Evolutionary conservation across 2,113 vertebrate genomes (phyloP).

Genomic region (Poeciliopsis retropinna): DNA sequence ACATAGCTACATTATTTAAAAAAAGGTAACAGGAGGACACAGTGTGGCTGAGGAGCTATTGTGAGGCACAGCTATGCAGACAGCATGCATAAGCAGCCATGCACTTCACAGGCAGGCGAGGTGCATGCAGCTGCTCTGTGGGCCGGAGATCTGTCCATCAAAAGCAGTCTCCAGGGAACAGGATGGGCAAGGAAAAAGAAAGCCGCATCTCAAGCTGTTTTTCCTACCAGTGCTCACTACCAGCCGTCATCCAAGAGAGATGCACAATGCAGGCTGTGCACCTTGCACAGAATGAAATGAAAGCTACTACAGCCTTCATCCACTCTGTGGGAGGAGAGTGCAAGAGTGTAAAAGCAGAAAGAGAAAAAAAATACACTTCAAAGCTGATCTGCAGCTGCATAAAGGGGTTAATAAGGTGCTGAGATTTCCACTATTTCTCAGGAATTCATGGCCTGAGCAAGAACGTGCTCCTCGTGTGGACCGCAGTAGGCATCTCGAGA

Average conservation of each 20-base stretch:
- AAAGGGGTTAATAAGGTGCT: conserved; percentile 48
- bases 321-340: not conserved
- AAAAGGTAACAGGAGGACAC: conserved; percentile 1
- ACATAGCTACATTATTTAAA: not conserved
- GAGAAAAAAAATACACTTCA: conserved; percentile 23
- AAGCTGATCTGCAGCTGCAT: conserved; percentile 55
- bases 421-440: conserved; percentile 46
- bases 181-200: conserved; percentile 13
- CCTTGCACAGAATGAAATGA: not conserved
- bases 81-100: conserved; percentile 29
- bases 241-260: not conserved
- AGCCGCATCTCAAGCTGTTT: not conserved
- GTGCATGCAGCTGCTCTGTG: conserved; percentile 6
- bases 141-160: conserved; percentile 40
- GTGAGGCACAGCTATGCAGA: not conserved
- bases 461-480: conserved; percentile 50
- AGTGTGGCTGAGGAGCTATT: conserved; percentile 11
- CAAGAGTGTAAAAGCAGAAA: not conserved
- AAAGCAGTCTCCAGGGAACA: conserved; percentile 19
- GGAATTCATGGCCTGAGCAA: conserved; percentile 57
- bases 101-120: not conserved
- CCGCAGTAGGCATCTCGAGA: conserved; percentile 22
- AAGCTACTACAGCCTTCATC: not conserved
- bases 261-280: not conserved
- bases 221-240: not conserved